Conservation (phyloP, 2,888 invertebrate genomes). For the Philopedon plagiatum region DNA sequence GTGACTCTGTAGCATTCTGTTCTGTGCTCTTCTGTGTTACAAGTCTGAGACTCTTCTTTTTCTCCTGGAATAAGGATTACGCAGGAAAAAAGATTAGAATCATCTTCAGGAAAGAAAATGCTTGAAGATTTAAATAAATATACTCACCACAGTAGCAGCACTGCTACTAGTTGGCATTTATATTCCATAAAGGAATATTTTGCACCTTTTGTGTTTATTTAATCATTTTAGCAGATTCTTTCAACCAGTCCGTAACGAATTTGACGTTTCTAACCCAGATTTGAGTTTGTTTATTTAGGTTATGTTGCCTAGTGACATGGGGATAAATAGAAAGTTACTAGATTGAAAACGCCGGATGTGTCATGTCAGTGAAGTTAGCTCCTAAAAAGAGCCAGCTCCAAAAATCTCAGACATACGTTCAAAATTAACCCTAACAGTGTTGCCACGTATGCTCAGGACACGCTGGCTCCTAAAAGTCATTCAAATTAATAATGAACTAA, state of each 20-base stretch:
- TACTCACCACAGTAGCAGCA: conserved; percentile 65
- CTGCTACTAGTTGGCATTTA: conserved; percentile 69
- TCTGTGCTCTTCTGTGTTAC: conserved; percentile 57
- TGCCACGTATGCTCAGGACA: no score
- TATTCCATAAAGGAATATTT: conserved; percentile 53
- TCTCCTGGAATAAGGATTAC: conserved; percentile 59
- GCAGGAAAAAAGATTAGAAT: neutral
- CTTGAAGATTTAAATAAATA: conserved; percentile 4
- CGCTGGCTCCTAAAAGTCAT: no score
- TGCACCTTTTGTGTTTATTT: conserved; percentile 20
- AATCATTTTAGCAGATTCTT: conserved; percentile 30
- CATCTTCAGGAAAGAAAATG: neutral
- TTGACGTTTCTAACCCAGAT: conserved; percentile 55
- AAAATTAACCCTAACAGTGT: no score
- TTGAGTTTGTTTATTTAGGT: conserved; percentile 54
- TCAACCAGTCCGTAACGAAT: conserved; percentile 20
- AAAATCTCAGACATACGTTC: no score
- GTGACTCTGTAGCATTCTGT: conserved; percentile 50
- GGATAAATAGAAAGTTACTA: conserved; percentile 39
- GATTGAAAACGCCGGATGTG: neutral
- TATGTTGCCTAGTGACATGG: conserved; percentile 45
- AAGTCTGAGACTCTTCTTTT: conserved; percentile 60
- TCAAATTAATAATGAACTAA: no score
- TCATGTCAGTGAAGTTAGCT: no score
- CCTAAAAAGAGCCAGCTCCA: no score